phyloP scores from a whole-genome alignment of 2,888 invertebrate species.

The Meloe dianella region DNA sequence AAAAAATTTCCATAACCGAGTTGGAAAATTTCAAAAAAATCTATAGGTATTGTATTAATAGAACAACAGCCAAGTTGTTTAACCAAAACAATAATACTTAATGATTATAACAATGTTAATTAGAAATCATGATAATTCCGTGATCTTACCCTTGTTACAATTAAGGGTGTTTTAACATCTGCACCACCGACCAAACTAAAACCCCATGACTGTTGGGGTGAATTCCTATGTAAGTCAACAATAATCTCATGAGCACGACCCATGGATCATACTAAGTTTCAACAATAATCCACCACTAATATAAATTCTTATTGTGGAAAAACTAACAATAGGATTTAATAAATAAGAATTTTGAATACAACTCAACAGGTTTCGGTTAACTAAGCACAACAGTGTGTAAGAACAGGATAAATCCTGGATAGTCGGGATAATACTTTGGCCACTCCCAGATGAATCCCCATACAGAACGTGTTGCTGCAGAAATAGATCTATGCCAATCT shows the following conservation, averaged over 20 bases:
- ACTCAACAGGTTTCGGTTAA: slow-evolving; percentile 50
- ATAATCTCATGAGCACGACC: slow-evolving; percentile 79
- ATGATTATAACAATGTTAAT: not conserved
- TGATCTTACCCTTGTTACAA: slow-evolving; percentile 82
- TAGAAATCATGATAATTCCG: not conserved
- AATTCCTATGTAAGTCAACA: slow-evolving; percentile 75
- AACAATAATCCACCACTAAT: slow-evolving; percentile 18
- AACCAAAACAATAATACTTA: not conserved
- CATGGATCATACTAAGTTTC: slow-evolving; percentile 47
- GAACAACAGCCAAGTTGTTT: not conserved
- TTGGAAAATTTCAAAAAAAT: not conserved
- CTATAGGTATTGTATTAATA: not conserved
- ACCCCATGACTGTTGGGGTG: slow-evolving; percentile 80
- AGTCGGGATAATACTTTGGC: slow-evolving; percentile 36
- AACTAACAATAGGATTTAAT: not conserved
- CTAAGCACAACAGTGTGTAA: slow-evolving; percentile 39
- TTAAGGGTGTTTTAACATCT: slow-evolving; percentile 84
- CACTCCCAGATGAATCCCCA: slow-evolving; percentile 33
- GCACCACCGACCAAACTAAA: slow-evolving; percentile 86
- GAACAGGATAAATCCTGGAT: slow-evolving; percentile 41
- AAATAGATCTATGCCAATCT: slow-evolving; percentile 40
- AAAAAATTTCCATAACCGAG: not conserved
- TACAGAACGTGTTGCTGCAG: slow-evolving; percentile 32
- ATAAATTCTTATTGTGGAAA: slow-evolving; percentile 9
- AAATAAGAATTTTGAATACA: not conserved